Conservation (phyloP, 2,113 vertebrate genomes). For the Heterochromis multidens region DNA sequence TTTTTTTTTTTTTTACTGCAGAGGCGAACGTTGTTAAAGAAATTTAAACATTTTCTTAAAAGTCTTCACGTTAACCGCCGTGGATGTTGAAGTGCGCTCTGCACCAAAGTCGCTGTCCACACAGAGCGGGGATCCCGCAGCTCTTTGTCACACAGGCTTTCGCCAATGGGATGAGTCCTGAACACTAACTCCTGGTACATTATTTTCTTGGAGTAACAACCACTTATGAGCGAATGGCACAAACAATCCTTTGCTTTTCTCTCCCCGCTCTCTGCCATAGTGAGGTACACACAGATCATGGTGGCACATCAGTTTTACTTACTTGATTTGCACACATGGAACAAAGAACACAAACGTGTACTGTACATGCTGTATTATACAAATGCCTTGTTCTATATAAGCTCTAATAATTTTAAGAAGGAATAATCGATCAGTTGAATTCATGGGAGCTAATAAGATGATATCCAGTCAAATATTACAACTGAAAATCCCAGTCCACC, state of each 20-base stretch:
- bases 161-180: background rate
- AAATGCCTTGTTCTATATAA: background rate
- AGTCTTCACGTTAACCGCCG: background rate
- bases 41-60: background rate
- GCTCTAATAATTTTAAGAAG: background rate
- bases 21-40: background rate
- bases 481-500: background rate
- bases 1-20: background rate
- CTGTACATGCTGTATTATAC: background rate
- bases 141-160: background rate
- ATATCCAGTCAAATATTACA: background rate
- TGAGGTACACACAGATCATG: background rate
- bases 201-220: background rate
- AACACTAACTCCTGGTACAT: background rate
- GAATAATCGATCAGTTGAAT: background rate
- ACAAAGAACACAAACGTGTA: background rate
- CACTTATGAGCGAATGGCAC: background rate
- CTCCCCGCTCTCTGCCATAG: background rate
- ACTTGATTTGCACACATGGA: background rate
- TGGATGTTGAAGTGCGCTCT: background rate
- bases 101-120: conserved; percentile 38
- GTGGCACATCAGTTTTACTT: background rate
- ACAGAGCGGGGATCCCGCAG: conserved; percentile 20
- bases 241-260: background rate
- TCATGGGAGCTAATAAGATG: background rate